Percentiles rank a stretch among this genome's conserved stretches.
phyloP scores from a whole-genome alignment of 2,797 vertebrate species.

The Sparus aurata region DNA sequence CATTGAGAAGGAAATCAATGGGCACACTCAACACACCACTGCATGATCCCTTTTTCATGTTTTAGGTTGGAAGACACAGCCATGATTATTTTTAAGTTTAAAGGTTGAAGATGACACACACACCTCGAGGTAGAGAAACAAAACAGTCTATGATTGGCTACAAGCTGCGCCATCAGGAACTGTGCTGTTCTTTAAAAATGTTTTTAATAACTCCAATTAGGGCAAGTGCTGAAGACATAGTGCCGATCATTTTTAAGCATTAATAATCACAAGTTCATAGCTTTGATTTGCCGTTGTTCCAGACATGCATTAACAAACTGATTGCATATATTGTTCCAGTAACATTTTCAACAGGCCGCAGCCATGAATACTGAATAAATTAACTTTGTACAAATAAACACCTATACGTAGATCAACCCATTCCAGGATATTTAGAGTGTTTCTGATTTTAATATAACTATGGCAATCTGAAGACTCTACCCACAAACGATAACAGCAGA shows the following conservation, averaged over 20 bases:
- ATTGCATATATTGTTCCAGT: conserved; percentile 64
- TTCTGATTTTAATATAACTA: conserved; percentile 52
- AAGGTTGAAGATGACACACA: conserved; percentile 34
- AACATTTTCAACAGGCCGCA: conserved; percentile 45
- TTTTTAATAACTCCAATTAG: conserved; percentile 15
- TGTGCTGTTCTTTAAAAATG: neutral
- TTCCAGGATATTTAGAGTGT: conserved; percentile 45
- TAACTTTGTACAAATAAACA: conserved; percentile 78
- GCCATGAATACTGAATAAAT: conserved; percentile 80
- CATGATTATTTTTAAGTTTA: conserved; percentile 1
- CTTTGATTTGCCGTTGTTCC: conserved; percentile 22
- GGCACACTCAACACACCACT: conserved; percentile 8
- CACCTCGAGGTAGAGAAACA: conserved; percentile 52
- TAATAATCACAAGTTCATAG: conserved; percentile 23
- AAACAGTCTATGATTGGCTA: conserved; percentile 32
- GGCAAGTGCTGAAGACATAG: conserved; percentile 8
- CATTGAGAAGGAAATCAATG: neutral
- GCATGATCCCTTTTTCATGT: conserved; percentile 51
- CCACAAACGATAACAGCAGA: conserved; percentile 60
- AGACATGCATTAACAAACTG: conserved; percentile 69
- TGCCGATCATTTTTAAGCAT: conserved; percentile 18
- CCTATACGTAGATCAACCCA: conserved; percentile 60
- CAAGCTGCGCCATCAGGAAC: conserved; percentile 17
- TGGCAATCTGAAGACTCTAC: conserved; percentile 48
- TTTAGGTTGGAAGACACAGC: conserved; percentile 12